Percentiles rank a stretch among this genome's conserved stretches.
phyloP scores from a whole-genome alignment of 2,113 vertebrate genomes.

The Thamnaconus septentrionalis region DNA sequence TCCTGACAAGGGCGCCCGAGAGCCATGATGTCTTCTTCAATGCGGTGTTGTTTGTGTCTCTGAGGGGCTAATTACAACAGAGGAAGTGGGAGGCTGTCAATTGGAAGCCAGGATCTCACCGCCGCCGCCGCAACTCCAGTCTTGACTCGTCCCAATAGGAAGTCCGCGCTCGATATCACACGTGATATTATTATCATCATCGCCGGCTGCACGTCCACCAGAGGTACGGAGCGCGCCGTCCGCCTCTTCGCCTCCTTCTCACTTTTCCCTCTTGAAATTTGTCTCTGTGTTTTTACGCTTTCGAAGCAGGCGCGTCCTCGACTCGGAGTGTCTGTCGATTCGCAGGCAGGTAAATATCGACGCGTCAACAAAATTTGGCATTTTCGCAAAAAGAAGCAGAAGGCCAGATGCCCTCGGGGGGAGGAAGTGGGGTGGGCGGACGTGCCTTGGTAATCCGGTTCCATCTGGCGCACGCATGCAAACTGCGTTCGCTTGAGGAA shows the following conservation, averaged over 20 bases:
- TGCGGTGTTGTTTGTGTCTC: slow-evolving; percentile 60
- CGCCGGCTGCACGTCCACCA: too few relatives aligned
- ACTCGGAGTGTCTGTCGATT: too few relatives aligned
- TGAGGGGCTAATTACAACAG: slow-evolving; percentile 73
- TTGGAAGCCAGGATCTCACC: slow-evolving; percentile 38
- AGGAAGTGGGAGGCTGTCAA: slow-evolving; percentile 57
- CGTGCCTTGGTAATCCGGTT: slow-evolving; percentile 61
- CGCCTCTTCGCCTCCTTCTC: too few relatives aligned
- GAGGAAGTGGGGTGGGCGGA: background rate
- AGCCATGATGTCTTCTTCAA: slow-evolving; percentile 61
- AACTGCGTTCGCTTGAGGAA: slow-evolving; percentile 57
- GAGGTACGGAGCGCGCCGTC: too few relatives aligned
- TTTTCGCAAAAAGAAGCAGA: slow-evolving; percentile 37
- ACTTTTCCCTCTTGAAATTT: too few relatives aligned
- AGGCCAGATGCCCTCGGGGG: slow-evolving; percentile 54
- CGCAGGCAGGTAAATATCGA: too few relatives aligned
- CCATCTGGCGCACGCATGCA: slow-evolving; percentile 59
- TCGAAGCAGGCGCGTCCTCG: too few relatives aligned
- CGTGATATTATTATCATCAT: background rate
- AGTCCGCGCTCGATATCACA: background rate
- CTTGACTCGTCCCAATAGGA: slow-evolving; percentile 19
- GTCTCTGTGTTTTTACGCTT: too few relatives aligned
- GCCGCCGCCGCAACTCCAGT: slow-evolving; percentile 11
- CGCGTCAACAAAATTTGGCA: slow-evolving; percentile 24
- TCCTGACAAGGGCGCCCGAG: slow-evolving; percentile 52